Base-by-base conservation (phyloP, 2,888 invertebrate genomes). In the Celastrina argiolus region DNA sequence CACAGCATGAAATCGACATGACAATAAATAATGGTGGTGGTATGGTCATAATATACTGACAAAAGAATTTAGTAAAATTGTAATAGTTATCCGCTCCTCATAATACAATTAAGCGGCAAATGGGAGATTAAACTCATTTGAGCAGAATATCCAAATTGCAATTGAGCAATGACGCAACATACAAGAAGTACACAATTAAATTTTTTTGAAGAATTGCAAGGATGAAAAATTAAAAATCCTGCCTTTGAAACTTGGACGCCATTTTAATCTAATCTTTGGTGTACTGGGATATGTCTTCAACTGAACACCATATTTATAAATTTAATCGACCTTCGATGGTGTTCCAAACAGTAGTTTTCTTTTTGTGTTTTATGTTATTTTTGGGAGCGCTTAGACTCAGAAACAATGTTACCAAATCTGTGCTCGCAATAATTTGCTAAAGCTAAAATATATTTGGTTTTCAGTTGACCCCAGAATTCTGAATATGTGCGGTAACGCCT, bases 241-340 rank as follows among this genome's bases (percentile, higher is more conserved):
- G 79, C 76, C 75, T 76, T 78, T 77, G 73, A 74, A 76, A 77
- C 75, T 76, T 79, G 82, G 75, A 75, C 83, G 83, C 79, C 76
- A 79, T 81, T 82, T 84, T 82, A 82, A 80, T 76, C 89, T 91
- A 91, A 89, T 91, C 90, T 91, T 91, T 91, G 90, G 90, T 91
- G 89, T 84, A 81, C 78, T 81, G 87, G 87, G 81, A 81, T 83
- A 83, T 82, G 83, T 75, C 59, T 74, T 74, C 74, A 76, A 78
- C 81, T 75, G 78, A 80, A 81, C 75, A 81, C 76, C 58, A 65
- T 64, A 66, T 69, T 41, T 58, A 67, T 67, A 68, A 72, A 68
- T 65, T 69, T 64, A 71, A 73, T 73, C 4, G 14, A 36, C 12
- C 10, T 36, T 36, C 10, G 12, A 36, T 36, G 12, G 36, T 36